Evolutionary conservation across 35 echinoderm and acorn worm genomes (phyloP).

Genomic region (Apostichopus japonicus): DNA sequence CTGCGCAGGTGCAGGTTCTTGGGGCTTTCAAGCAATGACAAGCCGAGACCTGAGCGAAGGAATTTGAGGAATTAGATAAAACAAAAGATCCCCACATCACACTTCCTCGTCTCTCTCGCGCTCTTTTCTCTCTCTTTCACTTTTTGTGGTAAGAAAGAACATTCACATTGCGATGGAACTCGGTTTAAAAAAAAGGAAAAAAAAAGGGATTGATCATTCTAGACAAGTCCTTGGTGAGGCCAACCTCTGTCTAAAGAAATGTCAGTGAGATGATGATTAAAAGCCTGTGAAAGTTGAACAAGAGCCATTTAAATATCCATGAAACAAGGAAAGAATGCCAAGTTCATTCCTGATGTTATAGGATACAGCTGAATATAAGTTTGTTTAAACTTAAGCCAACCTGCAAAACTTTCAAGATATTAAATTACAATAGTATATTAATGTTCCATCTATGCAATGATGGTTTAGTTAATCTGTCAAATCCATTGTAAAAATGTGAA

Average conservation of each 20-base stretch:
- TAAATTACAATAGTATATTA: too few relatives aligned
- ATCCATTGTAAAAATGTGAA: too few relatives aligned
- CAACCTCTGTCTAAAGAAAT: conserved; percentile 16
- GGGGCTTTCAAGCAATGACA: conserved; percentile 62
- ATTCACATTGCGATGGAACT: conserved; percentile 44
- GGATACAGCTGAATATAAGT: too few relatives aligned
- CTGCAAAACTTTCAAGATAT: too few relatives aligned
- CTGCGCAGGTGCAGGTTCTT: conserved; percentile 56
- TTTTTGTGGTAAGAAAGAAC: conserved; percentile 27
- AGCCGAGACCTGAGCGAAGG: conserved; percentile 44
- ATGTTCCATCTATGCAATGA: too few relatives aligned
- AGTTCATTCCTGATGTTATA: not conserved
- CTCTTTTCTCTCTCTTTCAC: not conserved
- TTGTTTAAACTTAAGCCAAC: too few relatives aligned
- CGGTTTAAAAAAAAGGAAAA: not conserved
- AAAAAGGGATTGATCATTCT: conserved; percentile 42
- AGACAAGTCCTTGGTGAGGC: conserved; percentile 40
- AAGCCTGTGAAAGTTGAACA: conserved; percentile 7
- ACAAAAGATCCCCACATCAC: conserved; percentile 48
- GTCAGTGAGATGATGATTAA: not conserved
- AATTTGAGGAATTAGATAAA: conserved; percentile 51
- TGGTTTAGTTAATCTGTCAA: too few relatives aligned
- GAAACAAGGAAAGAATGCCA: not conserved
- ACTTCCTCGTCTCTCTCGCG: conserved; percentile 12
- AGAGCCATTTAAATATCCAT: conserved; percentile 9